Evolutionary conservation across 2,888 invertebrate species (phyloP).

Genomic region (Drosophila lacicola): DNA sequence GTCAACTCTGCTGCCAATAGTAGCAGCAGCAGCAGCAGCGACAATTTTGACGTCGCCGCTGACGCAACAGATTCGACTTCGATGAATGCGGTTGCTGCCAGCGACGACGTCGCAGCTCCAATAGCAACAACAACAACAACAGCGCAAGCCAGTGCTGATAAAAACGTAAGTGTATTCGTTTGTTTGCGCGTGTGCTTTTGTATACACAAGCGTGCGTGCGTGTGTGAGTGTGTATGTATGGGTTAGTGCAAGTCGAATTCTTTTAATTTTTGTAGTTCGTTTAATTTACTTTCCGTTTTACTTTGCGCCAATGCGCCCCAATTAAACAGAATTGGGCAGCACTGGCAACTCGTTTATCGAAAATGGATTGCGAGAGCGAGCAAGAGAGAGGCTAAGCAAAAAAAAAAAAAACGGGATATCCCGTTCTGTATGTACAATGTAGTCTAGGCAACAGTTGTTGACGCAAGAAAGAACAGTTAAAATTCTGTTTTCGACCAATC

Average conservation of each 20-base stretch:
- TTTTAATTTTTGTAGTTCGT: slow-evolving; percentile 33
- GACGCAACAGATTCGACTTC: slow-evolving; percentile 66
- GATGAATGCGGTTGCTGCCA: slow-evolving; percentile 31
- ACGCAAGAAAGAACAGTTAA: not conserved
- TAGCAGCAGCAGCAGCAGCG: slow-evolving; percentile 31
- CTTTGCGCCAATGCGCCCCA: slow-evolving; percentile 12
- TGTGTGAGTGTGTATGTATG: slow-evolving; percentile 26
- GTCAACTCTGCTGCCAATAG: slow-evolving; percentile 54
- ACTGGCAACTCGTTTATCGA: slow-evolving; percentile 3
- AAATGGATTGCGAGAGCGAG: slow-evolving; percentile 3
- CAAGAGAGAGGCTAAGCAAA: not conserved
- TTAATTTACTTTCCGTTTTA: slow-evolving; percentile 46
- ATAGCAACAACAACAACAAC: slow-evolving; percentile 31
- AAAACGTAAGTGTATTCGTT: slow-evolving; percentile 66
- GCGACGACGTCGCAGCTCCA: slow-evolving; percentile 40
- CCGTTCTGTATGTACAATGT: not conserved
- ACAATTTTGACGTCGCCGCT: slow-evolving; percentile 43
- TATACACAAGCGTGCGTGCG: not conserved
- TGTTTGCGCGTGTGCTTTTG: slow-evolving; percentile 20
- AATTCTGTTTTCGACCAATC: not conserved
- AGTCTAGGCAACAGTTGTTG: not conserved
- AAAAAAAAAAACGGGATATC: slow-evolving; percentile 1
- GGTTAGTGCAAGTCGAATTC: slow-evolving; percentile 33
- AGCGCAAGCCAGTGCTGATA: slow-evolving; percentile 59
- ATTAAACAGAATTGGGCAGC: slow-evolving; percentile 20